Percentiles rank a stretch among this genome's conserved stretches.
Evolutionary conservation across 1,140 invertebrate genomes (phyloP).

Genomic region (Zaprionus lachaisei): DNA sequence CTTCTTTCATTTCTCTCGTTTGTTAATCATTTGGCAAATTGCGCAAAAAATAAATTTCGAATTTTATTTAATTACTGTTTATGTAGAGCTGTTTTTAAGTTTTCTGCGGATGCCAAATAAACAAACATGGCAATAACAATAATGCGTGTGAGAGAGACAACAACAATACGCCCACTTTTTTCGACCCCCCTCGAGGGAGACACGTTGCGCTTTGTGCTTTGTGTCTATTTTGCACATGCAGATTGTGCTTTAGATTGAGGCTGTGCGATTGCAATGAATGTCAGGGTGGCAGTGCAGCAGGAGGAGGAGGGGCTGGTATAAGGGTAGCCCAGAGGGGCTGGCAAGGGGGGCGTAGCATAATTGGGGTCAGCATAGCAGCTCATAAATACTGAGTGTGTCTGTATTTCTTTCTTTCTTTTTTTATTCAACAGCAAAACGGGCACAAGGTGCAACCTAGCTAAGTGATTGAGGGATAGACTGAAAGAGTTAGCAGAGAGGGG

Average conservation of each 20-base stretch:
- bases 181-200: not conserved
- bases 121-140: not conserved
- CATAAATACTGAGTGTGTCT: slow-evolving; percentile 42
- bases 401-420: slow-evolving; percentile 1
- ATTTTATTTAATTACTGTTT: slow-evolving; percentile 5
- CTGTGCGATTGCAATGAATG: slow-evolving; percentile 32
- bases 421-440: not conserved
- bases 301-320: no score
- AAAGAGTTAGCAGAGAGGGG: not conserved
- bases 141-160: not conserved
- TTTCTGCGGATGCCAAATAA: slow-evolving; percentile 15
- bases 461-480: not conserved
- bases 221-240: slow-evolving; percentile 28
- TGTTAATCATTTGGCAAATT: slow-evolving; percentile 14
- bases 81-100: slow-evolving; percentile 11
- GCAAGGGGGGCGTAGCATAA: slow-evolving; percentile 6
- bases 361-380: slow-evolving; percentile 60
- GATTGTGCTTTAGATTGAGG: slow-evolving; percentile 34
- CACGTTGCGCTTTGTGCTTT: not conserved
- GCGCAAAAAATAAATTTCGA: slow-evolving; percentile 3
- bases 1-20: not conserved
- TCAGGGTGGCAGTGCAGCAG: not conserved
- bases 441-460: not conserved
- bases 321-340: slow-evolving; percentile 3
- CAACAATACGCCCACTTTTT: slow-evolving; percentile 40